Base-by-base conservation (phyloP, 2,797 vertebrate species). In the Lagorchestes hirsutus region DNA sequence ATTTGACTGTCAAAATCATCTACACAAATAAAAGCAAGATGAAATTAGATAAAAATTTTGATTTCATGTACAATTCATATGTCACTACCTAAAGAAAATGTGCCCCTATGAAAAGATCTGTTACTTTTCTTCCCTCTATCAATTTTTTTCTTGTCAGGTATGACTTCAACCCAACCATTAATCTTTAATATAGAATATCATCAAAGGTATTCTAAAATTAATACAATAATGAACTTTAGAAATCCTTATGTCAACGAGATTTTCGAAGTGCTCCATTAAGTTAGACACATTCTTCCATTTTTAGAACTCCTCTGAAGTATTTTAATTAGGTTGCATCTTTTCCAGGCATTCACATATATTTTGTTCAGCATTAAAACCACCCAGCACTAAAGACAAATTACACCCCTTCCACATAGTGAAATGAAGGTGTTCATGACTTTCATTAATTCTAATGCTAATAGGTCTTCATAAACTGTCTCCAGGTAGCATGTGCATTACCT, bases 321-420 rank as follows among this genome's bases (percentile, higher is more conserved):
- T 97, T 97, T 98, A 98, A 98, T 98, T 98, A 95, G 96, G 94
- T 96, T 67, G 22, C 24, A 96, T 97, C 87, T 98, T 92, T 96
- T 96, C 57, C 96, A n/a, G 0, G 0, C 94, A 91, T 90, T 95
- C 92, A 94, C 58, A 97, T 97, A 93, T 94, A 96, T 97, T 98
- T 92, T 96, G 31, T 54, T 96, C 58, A 50, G 58, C 95, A 96
- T 97, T 97, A 97, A 98, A 98, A 57, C 62, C 90, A 96, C 55
- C 92, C 91, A 92, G 31, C 96, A 96, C 91, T 62, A 54, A 96
- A 94, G 95, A 93, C 0, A 94, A 94, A 97, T 96, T 95, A 95
- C 93, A 74, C 95, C 56, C 82, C 98, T 96, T 98, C 96, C 93
- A 95, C 97, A n/a, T 67, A 50, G 95, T 62, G 90, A 92, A 95